Evolutionary conservation across 2,888 invertebrate species (phyloP), one percentile per base, ranked within the genome.

Genomic region (Dolichopus griseipennis): DNA sequence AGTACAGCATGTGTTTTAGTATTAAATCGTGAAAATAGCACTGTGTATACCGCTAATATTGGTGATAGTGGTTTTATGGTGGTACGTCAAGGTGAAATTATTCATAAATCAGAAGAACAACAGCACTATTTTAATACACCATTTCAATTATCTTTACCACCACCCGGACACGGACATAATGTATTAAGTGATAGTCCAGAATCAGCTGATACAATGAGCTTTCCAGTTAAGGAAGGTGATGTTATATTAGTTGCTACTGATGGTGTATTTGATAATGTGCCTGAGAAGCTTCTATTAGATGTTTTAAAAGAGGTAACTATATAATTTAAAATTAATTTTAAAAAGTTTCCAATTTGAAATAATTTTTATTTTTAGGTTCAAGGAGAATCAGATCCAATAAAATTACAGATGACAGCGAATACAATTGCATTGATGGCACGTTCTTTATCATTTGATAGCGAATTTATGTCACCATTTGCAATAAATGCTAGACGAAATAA

Each of bases 41-140:
- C 90, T 73, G 88, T 98, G 78, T 94, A 96, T 76, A 93, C 97
- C 18, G 97, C 97, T 67, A 98, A 98, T 83, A 93, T 98, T 74
- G 98, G 98, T n/a, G 98, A 98, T 83, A 97, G 97, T 78, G 98
- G 98, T 18, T 97, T 95, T 82, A 90, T 97, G 84, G 91, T 98
- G 67, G 92, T 95, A 68, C 86, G 96, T 27, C 86, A 87, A 66
- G 95, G 95, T 22, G 86, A 89, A 74, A 88, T 98, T 22, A 90
- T 98, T 34, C 93, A 95, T 79, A 89, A 93, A 71, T 97, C 97
- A 6, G 92, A 93, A 76, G 98, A 98, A 80, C 98, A 98, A 78
- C 96, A 97, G 77, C 98, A 98, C 82, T 97, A 97, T 83, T 98
- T 98, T 83, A 98, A 98, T 83, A 97, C 98, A 61, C 98, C 98